Conservation (phyloP, 2,797 vertebrate species). For the Myotis myotis region DNA sequence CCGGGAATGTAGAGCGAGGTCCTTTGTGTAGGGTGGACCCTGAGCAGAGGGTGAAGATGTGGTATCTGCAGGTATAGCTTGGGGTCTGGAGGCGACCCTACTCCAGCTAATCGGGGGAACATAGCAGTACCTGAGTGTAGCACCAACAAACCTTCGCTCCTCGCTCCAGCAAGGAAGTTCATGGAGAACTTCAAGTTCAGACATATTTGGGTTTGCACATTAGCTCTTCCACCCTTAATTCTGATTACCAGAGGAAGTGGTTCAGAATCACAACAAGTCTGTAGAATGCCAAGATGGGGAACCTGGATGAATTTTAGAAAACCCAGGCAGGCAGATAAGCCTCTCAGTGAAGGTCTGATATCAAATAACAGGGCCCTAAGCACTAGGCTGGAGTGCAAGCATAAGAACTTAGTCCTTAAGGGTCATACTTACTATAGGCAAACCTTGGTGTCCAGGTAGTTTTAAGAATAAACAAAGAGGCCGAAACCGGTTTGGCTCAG, state of each 20-base stretch:
- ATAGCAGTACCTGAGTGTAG: neutral
- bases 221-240: neutral
- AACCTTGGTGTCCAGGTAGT: neutral
- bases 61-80: neutral
- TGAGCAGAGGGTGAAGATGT: neutral
- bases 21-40: neutral
- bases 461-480: neutral
- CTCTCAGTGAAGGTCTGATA: neutral
- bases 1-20: neutral
- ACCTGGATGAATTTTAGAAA: neutral
- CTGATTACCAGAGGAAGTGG: neutral
- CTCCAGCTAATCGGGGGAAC: neutral
- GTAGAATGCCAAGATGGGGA: neutral
- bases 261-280: neutral
- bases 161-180: neutral
- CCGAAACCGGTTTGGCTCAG: too few relatives aligned
- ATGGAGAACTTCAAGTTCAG: neutral
- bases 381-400: accelerated
- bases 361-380: neutral
- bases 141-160: neutral
- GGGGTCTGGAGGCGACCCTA: neutral
- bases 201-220: neutral
- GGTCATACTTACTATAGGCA: neutral
- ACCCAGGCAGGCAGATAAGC: neutral
- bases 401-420: neutral